Base-by-base conservation (phyloP, 2,888 invertebrate genomes). In the Steinernema carpocapsae region DNA sequence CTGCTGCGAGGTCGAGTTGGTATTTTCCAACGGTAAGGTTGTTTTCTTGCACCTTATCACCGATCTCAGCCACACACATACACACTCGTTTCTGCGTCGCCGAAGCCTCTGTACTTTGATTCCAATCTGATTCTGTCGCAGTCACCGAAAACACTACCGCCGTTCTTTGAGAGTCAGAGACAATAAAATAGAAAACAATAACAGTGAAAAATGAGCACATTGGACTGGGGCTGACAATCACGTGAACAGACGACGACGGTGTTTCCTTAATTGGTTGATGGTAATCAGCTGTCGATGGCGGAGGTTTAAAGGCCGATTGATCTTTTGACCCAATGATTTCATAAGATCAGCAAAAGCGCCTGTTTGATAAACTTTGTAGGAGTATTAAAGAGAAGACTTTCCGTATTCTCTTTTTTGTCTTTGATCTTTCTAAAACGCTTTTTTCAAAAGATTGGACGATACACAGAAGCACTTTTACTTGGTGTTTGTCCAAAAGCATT, bases 41-140 rank as follows among this genome's bases (percentile, higher is more conserved):
- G 17, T 17, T 64, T 56, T 19, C 19, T 52, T 22, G 32, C 64
- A 64, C 64, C 64, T 64, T 64, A 64, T 64, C 64, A 64, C 56
- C 56, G 26, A 22, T 56, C 26, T 12, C 32, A 26, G 64, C 26
- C 19, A 29, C 29, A 29, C 29, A 29, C 64, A 64, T 32, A 19
- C 17, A 48, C 14, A 14, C 51, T 10, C 51, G 19, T 10, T 26
- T 56, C 43, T 6, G 22, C 56, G 6, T 26, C 56, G 12, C 22
- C 26, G 10, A 14, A 12, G 32, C 64, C 29, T 64, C 29, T 29
- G 64, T 64, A 29, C 64, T 64, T 64, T 64, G 64, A 64, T 32
- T 64, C 1, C 32, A 32, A 52, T 52, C 52, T 52, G 22, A 22
- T 2, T 52, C 22, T 10, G 22, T 32, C 64, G 32, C 1, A 32